phyloP scores from a whole-genome alignment of 2,888 invertebrate genomes.

The Autographa pulchrina region DNA sequence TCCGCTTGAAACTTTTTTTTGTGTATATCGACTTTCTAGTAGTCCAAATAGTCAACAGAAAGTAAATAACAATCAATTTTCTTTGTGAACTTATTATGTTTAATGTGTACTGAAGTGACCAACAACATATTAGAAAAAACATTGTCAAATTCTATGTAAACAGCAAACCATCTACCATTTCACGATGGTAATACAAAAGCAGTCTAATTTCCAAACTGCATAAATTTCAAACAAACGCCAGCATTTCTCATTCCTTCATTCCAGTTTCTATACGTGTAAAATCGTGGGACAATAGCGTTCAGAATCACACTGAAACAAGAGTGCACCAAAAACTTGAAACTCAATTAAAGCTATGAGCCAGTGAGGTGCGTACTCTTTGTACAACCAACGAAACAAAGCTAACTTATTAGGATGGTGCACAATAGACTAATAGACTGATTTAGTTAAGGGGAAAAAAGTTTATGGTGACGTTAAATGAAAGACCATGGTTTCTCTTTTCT shows the following conservation, averaged over 20 bases:
- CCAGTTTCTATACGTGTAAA: constrained; percentile 25
- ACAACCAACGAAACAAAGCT: constrained; percentile 27
- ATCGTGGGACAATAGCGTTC: constrained; percentile 41
- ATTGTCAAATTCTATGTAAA: background rate
- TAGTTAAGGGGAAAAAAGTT: background rate
- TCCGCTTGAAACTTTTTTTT: too few relatives aligned
- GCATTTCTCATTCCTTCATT: constrained; percentile 25
- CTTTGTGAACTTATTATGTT: too few relatives aligned
- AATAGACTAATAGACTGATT: background rate
- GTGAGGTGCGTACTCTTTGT: constrained; percentile 62
- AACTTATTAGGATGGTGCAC: constrained; percentile 13
- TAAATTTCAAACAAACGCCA: constrained; percentile 34
- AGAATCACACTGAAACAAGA: constrained; percentile 55
- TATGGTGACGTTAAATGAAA: too few relatives aligned
- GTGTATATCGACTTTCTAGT: too few relatives aligned
- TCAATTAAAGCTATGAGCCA: constrained; percentile 72
- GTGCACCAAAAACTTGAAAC: constrained; percentile 70
- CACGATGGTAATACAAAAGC: background rate
- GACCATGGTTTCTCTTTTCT: background rate
- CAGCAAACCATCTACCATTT: background rate
- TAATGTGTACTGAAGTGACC: background rate
- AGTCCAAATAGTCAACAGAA: too few relatives aligned
- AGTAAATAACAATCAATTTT: too few relatives aligned
- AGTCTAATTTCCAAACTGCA: constrained; percentile 11
- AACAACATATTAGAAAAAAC: background rate